Base-by-base conservation (phyloP, 2,113 vertebrate genomes). In the Anoplopoma fimbria region DNA sequence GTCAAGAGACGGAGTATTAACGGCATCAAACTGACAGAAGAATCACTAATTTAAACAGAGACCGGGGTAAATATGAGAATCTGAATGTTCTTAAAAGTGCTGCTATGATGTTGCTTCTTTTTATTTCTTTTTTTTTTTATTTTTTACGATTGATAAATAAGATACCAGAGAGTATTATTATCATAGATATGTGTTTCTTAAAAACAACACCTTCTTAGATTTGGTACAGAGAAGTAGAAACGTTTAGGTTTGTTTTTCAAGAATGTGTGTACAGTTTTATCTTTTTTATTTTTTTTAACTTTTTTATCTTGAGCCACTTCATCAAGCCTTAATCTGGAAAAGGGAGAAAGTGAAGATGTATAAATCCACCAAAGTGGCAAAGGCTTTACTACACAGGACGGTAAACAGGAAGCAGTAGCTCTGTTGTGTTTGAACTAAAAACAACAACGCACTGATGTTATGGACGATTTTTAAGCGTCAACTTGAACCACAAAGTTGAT, bases 51-150 rank as follows among this genome's bases (percentile, higher is more conserved):
- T 84, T 87, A 84, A 88, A 77, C 74, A 67, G 77, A 65, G 64
- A 82, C 64, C 29, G 87, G 85, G 84, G 73, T 71, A 13, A n/a
- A 85, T 29, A 77, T 2, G 85, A 91, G 92, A 89, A 89, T 93
- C 89, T 90, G 91, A 95, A 95, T 94, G 93, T 95, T 92, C 90
- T 92, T 92, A 91, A 92, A 94, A 91, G 93, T 95, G 95, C 95
- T 95, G 94, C 95, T 95, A 95, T 77, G 60, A 90, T 88, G 89
- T 93, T 93, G 93, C 93, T 91, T 89, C 60, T 86, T 68, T 29
- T 64, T 40, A 12, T 21, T 78, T 19, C 9, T 23, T 38, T 33
- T 55, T 78, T 78, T 38, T 57, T 57, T 72, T 87, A 86, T 78
- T 38, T 57, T 57, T 72, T 87, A 86, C 19, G 33, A 81, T 90